Conservation (phyloP, 2,888 invertebrate genomes). For the Piscicola geometra region DNA sequence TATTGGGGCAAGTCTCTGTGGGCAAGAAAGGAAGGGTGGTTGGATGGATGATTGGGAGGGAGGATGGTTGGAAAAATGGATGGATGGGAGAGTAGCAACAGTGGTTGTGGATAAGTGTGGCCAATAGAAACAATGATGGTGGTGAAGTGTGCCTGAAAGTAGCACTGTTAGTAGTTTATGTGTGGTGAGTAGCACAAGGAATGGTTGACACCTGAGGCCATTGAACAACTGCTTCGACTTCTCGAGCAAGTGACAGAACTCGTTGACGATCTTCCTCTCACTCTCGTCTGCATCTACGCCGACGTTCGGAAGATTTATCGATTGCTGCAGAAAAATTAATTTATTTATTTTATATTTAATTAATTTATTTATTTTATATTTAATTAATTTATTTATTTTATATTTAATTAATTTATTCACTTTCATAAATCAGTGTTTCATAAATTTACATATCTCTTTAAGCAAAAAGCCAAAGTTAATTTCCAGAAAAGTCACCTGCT, state of each 20-base stretch:
- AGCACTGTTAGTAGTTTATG: too few species aligned
- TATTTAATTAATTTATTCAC: too few species aligned
- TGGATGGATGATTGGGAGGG: too few species aligned
- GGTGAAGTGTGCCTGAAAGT: not conserved
- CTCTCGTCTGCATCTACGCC: conserved; percentile 50
- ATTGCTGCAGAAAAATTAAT: conserved; percentile 12
- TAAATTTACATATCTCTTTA: too few species aligned
- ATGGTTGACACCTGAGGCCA: conserved; percentile 88
- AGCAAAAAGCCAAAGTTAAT: too few species aligned
- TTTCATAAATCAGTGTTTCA: too few species aligned
- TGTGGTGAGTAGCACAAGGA: too few species aligned
- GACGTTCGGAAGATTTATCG: conserved; percentile 33
- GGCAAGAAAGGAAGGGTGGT: conserved; percentile 34
- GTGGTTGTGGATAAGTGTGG: not conserved
- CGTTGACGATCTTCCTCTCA: conserved; percentile 69
- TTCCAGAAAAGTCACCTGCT: too few species aligned
- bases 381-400: not conserved
- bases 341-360: too few species aligned
- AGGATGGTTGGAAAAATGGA: not conserved
- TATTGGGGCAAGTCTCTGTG: conserved; percentile 90
- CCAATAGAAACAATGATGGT: not conserved
- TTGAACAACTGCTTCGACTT: conserved; percentile 96
- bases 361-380: not conserved
- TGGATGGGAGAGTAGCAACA: not conserved
- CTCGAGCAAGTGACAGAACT: conserved; percentile 90